Conservation (phyloP, 2,797 vertebrate species). For the Miopithecus talapoin region DNA sequence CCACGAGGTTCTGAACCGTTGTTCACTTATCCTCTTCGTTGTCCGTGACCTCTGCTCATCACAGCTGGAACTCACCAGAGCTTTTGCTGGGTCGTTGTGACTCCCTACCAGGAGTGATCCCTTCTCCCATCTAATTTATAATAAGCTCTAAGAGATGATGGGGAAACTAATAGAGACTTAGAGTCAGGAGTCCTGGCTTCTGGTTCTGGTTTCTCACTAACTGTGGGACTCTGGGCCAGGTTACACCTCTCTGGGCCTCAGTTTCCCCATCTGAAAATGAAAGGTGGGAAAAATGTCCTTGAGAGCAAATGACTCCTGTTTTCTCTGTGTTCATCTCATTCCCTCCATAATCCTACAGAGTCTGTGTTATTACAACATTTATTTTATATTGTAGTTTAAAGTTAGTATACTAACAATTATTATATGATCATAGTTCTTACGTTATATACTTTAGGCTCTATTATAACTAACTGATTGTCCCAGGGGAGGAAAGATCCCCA, state of each 20-base stretch:
- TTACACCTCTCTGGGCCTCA: not conserved
- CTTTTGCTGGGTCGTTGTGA: not conserved
- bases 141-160: not conserved
- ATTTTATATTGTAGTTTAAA: not conserved
- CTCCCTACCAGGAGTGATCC: rapidly evolving
- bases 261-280: not conserved
- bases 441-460: rapidly evolving
- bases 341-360: not conserved
- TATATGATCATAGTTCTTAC: not conserved
- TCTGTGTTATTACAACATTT: not conserved
- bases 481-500: not conserved
- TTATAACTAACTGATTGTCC: not conserved
- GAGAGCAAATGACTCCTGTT: not conserved
- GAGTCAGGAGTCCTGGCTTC: not conserved
- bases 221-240: not conserved
- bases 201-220: not conserved
- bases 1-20: not conserved
- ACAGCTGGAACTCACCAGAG: not conserved
- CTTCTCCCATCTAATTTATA: not conserved
- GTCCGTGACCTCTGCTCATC: not conserved
- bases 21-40: not conserved
- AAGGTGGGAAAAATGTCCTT: not conserved
- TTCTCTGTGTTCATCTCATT: not conserved
- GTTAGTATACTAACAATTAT: not conserved
- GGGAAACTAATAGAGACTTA: not conserved